These are phyloP conservation scores for Coregonus ussuriensis DNA, from an alignment of 2,797 vertebrate species.

Conservation along the genomic window DNA sequence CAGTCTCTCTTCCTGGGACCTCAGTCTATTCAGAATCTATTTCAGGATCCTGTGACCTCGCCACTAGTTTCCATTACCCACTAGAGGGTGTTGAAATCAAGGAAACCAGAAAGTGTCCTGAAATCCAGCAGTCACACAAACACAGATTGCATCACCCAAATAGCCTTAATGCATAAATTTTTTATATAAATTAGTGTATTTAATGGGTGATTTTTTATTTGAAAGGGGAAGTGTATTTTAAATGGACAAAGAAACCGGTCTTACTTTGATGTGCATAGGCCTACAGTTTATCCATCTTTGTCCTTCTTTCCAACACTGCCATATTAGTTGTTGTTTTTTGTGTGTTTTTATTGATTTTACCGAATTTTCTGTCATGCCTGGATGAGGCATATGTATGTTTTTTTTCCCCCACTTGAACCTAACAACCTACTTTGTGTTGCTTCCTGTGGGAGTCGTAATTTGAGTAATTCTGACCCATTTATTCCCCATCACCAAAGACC, in stretches of 20 bases:
- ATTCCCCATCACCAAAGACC: neutral
- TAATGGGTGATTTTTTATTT: too few species aligned
- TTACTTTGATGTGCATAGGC: too few species aligned
- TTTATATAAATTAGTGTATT: too few species aligned
- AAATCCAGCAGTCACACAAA: neutral
- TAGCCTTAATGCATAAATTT: too few species aligned
- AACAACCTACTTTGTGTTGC: neutral
- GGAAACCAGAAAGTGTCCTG: neutral
- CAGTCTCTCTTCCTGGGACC: too few species aligned
- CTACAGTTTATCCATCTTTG: too few species aligned
- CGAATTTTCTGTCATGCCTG: neutral
- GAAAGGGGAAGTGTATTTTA: too few species aligned
- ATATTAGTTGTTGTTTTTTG: neutral
- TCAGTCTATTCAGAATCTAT: too few species aligned
- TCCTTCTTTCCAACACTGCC: too few species aligned
- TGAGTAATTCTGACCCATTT: constrained; percentile 11
- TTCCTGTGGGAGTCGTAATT: neutral
- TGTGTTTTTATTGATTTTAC: neutral
- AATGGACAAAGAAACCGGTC: too few species aligned
- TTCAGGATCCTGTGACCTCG: neutral
- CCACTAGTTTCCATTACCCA: neutral
- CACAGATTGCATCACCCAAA: too few species aligned
- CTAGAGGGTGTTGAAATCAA: constrained; percentile 12
- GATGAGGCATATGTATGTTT: neutral
- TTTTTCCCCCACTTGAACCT: neutral